Conservation (phyloP, 2,888 invertebrate species). For the Adela reaumurella region DNA sequence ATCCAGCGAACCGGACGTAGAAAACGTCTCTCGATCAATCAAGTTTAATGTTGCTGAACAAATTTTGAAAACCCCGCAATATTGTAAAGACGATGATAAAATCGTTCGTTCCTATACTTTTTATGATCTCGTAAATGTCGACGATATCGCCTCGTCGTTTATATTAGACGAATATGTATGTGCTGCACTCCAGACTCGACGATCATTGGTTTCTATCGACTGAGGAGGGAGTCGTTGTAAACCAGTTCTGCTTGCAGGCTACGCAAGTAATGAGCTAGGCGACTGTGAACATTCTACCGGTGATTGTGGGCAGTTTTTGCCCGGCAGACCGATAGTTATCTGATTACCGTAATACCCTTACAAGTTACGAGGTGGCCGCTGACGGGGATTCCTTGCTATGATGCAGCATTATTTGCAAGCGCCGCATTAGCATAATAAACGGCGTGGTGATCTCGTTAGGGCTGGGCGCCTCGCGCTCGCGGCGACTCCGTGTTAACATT, state of each 20-base stretch:
- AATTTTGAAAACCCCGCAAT: too few species aligned
- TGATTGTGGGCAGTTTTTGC: slow-evolving; percentile 37
- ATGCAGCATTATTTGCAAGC: not conserved
- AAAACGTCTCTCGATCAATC: too few species aligned
- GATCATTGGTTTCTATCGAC: too few species aligned
- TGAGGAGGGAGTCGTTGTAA: slow-evolving; percentile 7
- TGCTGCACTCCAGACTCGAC: too few species aligned
- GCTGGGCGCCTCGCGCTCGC: not conserved
- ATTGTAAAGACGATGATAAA: too few species aligned
- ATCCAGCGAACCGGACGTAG: too few species aligned
- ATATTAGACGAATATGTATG: too few species aligned
- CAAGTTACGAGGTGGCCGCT: not conserved
- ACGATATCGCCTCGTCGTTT: too few species aligned
- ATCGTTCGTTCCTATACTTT: too few species aligned
- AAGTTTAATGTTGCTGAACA: too few species aligned
- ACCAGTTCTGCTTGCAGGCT: slow-evolving; percentile 22
- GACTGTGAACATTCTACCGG: too few species aligned
- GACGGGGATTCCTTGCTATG: not conserved
- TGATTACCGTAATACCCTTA: slow-evolving; percentile 20
- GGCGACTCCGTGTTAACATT: not conserved
- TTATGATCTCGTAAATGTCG: too few species aligned
- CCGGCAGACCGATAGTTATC: slow-evolving; percentile 30
- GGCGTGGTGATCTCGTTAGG: not conserved
- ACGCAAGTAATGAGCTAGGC: slow-evolving; percentile 22
- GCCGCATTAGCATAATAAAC: slow-evolving; percentile 9